Percentiles rank a stretch among this genome's conserved stretches.
phyloP scores from a whole-genome alignment of 2,797 vertebrate genomes.

The Phrynocephalus forsythii region DNA sequence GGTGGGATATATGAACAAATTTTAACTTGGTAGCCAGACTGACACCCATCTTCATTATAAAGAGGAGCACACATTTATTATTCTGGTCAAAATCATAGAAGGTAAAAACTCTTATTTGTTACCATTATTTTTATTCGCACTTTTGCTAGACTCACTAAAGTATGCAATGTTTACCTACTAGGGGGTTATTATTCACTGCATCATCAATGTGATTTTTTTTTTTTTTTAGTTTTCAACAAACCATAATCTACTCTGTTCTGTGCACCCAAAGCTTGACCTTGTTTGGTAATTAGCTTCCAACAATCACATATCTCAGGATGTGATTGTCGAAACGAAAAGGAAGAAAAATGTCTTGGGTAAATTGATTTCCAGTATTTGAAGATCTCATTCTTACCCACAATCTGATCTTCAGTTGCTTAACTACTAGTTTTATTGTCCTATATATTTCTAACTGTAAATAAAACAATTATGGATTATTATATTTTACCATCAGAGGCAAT shows the following conservation, averaged over 20 bases:
- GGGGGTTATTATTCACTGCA: constrained; percentile 43
- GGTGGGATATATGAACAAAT: not conserved
- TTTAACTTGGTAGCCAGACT: not conserved
- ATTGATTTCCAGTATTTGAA: constrained; percentile 8
- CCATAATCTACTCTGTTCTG: too few relatives aligned
- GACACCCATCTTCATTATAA: constrained; percentile 16
- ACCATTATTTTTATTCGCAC: constrained; percentile 29
- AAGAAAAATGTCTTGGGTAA: constrained; percentile 16
- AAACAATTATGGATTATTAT: constrained; percentile 4
- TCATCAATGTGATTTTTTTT: constrained; percentile 48
- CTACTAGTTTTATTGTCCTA: constrained; percentile 18
- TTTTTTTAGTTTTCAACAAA: constrained; percentile 33
- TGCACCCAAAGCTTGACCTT: too few relatives aligned
- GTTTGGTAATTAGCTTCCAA: constrained; percentile 9
- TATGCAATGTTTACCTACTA: constrained; percentile 28
- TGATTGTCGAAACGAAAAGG: constrained; percentile 51
- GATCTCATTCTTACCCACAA: constrained; percentile 39
- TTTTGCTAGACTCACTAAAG: not conserved
- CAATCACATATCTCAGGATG: constrained; percentile 24
- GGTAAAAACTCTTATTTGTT: not conserved
- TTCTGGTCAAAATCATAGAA: constrained; percentile 31
- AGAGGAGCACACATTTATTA: not conserved
- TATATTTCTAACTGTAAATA: constrained; percentile 30
- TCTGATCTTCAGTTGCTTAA: constrained; percentile 54
- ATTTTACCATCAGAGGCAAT: not conserved